Evolutionary conservation across 2,888 invertebrate species (phyloP).

Genomic region (Athalia circularis): DNA sequence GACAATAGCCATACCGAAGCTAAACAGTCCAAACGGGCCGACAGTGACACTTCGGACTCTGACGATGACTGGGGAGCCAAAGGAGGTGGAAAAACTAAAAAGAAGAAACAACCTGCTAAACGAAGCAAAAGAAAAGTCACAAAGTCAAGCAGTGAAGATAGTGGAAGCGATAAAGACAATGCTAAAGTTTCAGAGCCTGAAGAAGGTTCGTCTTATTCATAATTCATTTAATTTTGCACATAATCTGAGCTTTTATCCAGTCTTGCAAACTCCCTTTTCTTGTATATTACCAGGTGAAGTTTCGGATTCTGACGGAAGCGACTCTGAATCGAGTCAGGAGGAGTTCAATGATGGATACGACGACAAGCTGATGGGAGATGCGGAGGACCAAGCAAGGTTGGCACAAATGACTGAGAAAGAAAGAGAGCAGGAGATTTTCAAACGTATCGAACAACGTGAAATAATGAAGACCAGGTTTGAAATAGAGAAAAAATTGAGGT

Average conservation of each 20-base stretch:
- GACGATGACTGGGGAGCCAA: conserved; percentile 76
- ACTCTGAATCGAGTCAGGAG: conserved; percentile 83
- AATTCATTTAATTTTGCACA: not conserved
- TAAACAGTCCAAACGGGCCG: conserved; percentile 65
- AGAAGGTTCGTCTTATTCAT: conserved; percentile 78
- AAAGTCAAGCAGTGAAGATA: conserved; percentile 73
- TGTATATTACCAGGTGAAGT: conserved; percentile 82
- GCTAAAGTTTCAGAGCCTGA: conserved; percentile 85
- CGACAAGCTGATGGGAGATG: conserved; percentile 97
- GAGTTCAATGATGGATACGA: conserved; percentile 98
- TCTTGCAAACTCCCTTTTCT: conserved; percentile 7
- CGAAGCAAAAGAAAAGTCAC: conserved; percentile 73
- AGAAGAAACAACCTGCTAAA: conserved; percentile 71
- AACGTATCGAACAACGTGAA: conserved; percentile 95
- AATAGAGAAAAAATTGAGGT: conserved; percentile 93
- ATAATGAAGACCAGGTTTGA: conserved; percentile 96
- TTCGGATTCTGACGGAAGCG: conserved; percentile 79
- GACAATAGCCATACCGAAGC: conserved; percentile 61
- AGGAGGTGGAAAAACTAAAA: conserved; percentile 66
- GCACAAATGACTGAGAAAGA: conserved; percentile 97
- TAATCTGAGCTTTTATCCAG: not conserved
- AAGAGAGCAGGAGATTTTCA: conserved; percentile 97
- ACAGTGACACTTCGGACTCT: conserved; percentile 77
- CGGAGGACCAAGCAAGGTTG: conserved; percentile 92
- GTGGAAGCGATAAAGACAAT: conserved; percentile 73